Base-by-base conservation (phyloP, 2,888 invertebrate genomes). In the Pogonocherus hispidulus region DNA sequence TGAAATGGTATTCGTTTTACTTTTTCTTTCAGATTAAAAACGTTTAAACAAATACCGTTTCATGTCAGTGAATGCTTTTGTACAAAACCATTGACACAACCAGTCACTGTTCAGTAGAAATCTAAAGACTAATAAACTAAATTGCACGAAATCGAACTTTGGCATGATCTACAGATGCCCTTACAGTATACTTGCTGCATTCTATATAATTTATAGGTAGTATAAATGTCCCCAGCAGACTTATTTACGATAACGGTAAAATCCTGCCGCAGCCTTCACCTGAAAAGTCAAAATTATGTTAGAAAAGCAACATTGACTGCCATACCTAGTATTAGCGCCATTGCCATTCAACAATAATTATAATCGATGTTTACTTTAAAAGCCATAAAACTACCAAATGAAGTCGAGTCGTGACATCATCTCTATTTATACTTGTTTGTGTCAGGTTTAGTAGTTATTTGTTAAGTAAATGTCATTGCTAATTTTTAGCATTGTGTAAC, bases 341-440 rank as follows among this genome's bases (percentile, higher is more conserved):
- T 18, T 47, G 18, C 32, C 46, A 47, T 32, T 19, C 47, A 44
- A n/a, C 41, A n/a, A 20, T 41, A 41, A 60, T 60, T 22, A 51
- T 51, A 32, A 37, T 51, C 51, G 46, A 62, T 49, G 37, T 51
- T 62, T 62, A 22, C 62, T 37, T 51, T 35, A 60, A 60, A 49
- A 47, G 60, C 49, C 49, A 19, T 60, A 51, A 46, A 51, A 20
- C 51, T 62, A 62, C 62, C 51, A 37, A 62, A 51, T 22, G 37
- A 35, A 60, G 49, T 37, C 49, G 35, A 32, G 32, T 32, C 46
- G 60, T 66, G 59, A 66, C 60, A 54, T 66, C 66, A 66, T 14
- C 41, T 47, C 47, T 66, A 66, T 66, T 47, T 54, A 46, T 22
- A 60, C 66, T 66, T 66, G 60, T 66, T 66, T 54, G 27, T 66